A percentile compares a stretch with the other conserved stretches of the same genome.
Evolutionary conservation across 2,888 invertebrate species (phyloP).

Genomic region (Lapara coniferarum): DNA sequence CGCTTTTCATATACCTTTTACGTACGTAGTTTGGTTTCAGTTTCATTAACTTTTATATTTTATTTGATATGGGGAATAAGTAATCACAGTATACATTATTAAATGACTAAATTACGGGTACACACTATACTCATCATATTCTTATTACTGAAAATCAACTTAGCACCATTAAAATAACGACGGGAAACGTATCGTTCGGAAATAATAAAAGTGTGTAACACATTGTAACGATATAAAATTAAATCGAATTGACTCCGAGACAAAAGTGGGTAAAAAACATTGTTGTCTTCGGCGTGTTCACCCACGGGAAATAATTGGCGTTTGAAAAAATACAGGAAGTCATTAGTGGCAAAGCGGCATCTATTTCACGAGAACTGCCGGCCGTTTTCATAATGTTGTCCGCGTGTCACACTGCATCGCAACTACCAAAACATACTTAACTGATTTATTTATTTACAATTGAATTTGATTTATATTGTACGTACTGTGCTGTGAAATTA

Average conservation of each 20-base stretch:
- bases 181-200: constrained; percentile 18
- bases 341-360: constrained; percentile 77
- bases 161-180: constrained; percentile 19
- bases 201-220: constrained; percentile 22
- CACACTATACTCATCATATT: background rate
- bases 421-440: too few relatives aligned
- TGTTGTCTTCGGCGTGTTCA: constrained; percentile 69
- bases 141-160: background rate
- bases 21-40: too few relatives aligned
- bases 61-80: too few relatives aligned
- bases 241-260: constrained; percentile 51
- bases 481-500: too few relatives aligned
- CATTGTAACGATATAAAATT: constrained; percentile 42
- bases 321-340: constrained; percentile 81
- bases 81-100: too few relatives aligned
- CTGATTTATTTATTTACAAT: too few relatives aligned
- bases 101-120: background rate
- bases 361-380: constrained; percentile 70
- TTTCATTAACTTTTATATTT: too few relatives aligned
- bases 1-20: too few relatives aligned
- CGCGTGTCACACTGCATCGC: constrained; percentile 58
- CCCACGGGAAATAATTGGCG: constrained; percentile 76
- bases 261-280: constrained; percentile 47
- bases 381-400: constrained; percentile 45
- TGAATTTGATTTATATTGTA: too few relatives aligned